Conservation (phyloP, 2,113 vertebrate species). For the Amia ocellicauda region DNA sequence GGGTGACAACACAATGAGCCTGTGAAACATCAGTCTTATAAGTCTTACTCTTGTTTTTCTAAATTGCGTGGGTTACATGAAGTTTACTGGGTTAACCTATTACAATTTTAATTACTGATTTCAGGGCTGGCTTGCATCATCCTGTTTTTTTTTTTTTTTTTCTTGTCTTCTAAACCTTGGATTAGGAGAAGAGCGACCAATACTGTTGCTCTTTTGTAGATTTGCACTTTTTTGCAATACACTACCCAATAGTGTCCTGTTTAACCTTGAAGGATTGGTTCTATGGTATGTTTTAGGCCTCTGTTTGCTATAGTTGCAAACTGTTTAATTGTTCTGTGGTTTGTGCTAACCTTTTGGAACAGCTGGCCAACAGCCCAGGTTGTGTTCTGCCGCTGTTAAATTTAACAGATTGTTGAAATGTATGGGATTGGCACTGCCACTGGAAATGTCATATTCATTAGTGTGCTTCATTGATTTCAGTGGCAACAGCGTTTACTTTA, state of each 20-base stretch:
- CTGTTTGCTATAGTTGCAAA: neutral
- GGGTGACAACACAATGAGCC: neutral
- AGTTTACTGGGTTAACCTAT: conserved; percentile 24
- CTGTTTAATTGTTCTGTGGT: too few species aligned
- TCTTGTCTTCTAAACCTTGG: conserved; percentile 1
- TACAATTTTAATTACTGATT: conserved; percentile 36
- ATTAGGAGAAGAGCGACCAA: conserved; percentile 2
- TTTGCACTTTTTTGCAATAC: conserved; percentile 10
- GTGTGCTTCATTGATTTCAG: neutral
- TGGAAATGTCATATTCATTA: neutral
- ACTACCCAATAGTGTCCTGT: conserved; percentile 13
- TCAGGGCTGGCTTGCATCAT: conserved; percentile 31
- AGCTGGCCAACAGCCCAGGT: neutral
- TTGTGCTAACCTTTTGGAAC: neutral
- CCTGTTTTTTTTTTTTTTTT: conserved; percentile 10
- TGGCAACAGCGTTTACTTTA: neutral
- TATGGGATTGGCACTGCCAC: neutral
- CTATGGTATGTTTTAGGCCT: conserved; percentile 1
- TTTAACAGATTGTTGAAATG: neutral
- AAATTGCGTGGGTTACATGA: neutral
- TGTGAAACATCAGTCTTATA: neutral
- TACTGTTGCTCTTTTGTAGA: conserved; percentile 4
- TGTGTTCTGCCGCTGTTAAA: neutral
- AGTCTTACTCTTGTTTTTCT: conserved; percentile 18
- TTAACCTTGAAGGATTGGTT: neutral